Evolutionary conservation across 2,113 vertebrate genomes (phyloP).

Genomic region (Pongo abelii): DNA sequence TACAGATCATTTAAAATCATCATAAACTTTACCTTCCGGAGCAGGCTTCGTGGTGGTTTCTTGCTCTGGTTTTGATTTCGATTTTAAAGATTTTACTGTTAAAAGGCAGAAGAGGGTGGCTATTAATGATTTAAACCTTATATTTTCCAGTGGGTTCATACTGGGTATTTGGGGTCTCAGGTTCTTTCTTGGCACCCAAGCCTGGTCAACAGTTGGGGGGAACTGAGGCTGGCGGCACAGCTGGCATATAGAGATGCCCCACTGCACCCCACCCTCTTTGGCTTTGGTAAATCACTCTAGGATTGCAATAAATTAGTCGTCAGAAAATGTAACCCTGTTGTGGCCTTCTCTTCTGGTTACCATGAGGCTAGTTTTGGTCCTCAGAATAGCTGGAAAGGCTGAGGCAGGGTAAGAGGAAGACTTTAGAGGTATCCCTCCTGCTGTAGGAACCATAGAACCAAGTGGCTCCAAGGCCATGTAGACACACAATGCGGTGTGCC

Average conservation of each 20-base stretch:
- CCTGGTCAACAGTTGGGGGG: background rate
- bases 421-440: background rate
- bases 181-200: background rate
- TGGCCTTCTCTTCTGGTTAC: background rate
- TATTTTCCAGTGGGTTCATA: background rate
- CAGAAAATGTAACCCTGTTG: background rate
- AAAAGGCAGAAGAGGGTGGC: background rate
- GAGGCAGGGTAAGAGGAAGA: background rate
- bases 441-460: background rate
- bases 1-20: background rate
- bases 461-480: background rate
- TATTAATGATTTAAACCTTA: background rate
- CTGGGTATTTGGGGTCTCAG: background rate
- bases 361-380: background rate
- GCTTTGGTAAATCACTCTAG: background rate
- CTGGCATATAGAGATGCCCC: fast-evolving
- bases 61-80: background rate
- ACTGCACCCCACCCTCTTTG: background rate
- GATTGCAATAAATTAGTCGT: background rate
- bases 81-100: background rate
- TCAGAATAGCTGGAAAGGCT: background rate
- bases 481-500: fast-evolving
- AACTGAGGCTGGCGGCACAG: too few species aligned
- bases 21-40: constrained; percentile 27
- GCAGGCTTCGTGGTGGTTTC: fast-evolving